Evolutionary conservation across 2,888 invertebrate genomes (phyloP), one percentile per base, ranked within the genome.

Genomic region (Apoderus coryli): DNA sequence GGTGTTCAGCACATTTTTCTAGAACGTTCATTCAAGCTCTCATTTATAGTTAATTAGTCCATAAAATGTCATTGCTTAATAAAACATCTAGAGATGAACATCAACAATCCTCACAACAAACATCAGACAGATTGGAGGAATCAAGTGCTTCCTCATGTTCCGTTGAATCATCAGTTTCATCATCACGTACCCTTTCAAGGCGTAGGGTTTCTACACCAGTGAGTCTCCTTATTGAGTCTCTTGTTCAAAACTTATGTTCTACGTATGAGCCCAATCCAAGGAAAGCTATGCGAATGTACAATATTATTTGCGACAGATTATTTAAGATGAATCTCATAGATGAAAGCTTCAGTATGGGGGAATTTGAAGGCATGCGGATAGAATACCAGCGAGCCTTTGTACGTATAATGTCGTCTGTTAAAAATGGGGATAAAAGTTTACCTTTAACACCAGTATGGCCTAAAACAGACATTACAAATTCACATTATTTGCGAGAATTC

Each of bases 241-340:
- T 79, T 1, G 66, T 79, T 23, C 72, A 75, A 49, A 72, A 75
- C 47, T 57, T 78, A 9, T 77, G 78, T 47, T 56, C 63, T 3
- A 57, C 75, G 9, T 61, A 76, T 7, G 76, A 77, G 53, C 62
- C 65, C 36, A 73, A 79, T 47, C 51, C 56, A 10, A 38, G 47
- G 28, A 59, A 67, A 40, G 71, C 73, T 10, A 62, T 67, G 36
- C 63, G 65, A 39, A 59, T 76, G 2, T 79, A 76, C 54, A 65
- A 68, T 40, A 64, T 66, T 14, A 72, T 79, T 40, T 79, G 78
- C 45, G 67, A 71, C 41, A 72, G 70, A 52, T 54, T 79, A 9
- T 66, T 69, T 45, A 64, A 70, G 40, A 72, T 77, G 70, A 67
- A 72, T 32, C 54, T 79, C 9, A 73, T 80, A 31, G 77, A 78